Base-by-base conservation (phyloP, 1,140 invertebrate genomes). In the Anastatus disparis region DNA sequence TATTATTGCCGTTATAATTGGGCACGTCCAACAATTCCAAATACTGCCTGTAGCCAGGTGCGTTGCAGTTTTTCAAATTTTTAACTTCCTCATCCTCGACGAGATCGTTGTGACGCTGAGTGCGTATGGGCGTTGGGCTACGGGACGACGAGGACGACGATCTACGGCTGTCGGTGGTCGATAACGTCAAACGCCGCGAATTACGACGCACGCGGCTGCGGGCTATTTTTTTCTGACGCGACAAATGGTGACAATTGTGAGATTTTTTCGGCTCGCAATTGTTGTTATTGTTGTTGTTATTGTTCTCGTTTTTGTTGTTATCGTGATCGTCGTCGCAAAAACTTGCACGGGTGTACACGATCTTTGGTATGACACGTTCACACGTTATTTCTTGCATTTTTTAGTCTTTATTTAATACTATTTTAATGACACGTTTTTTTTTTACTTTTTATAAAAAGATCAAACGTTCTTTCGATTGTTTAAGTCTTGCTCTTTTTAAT, bases 11-110 rank as follows among this genome's bases (percentile, higher is more conserved):
- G n/a, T 56, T 12, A n/a, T 48, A 15, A 40, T 22, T 89, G 0
- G 92, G 92, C 46, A 94, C 92, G 77, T 92, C 89, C 48, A 94
- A 80, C n/a, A 95, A 81, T 17, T 89, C 90, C 74, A 91, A 88
- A 86, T 94, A 94, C 78, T 93, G 92, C 67, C 92, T 92, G 76
- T 95, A 95, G 2, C 94, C 94, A 12, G 85, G 77, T 74, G 73
- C 74, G 2, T 59, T 44, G 20, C 69, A 70, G 69, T 70, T 73
- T 15, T 70, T 67, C 17, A 71, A 17, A 2, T 40, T 24, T 7
- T 75, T 59, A 15, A 20, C 31, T 31, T 48, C 42, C 2, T 66
- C 50, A 26, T 58, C 55, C 7, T 42, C 15, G 22, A 17, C 9
- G 6, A 38, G 42, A n/a, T n/a, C n/a, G n/a, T n/a, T n/a, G n/a